Percentiles rank a stretch among this genome's conserved stretches.
These are phyloP conservation scores for Garrulus glandarius DNA, from an alignment of 2,797 vertebrate genomes.

Conservation along the genomic window DNA sequence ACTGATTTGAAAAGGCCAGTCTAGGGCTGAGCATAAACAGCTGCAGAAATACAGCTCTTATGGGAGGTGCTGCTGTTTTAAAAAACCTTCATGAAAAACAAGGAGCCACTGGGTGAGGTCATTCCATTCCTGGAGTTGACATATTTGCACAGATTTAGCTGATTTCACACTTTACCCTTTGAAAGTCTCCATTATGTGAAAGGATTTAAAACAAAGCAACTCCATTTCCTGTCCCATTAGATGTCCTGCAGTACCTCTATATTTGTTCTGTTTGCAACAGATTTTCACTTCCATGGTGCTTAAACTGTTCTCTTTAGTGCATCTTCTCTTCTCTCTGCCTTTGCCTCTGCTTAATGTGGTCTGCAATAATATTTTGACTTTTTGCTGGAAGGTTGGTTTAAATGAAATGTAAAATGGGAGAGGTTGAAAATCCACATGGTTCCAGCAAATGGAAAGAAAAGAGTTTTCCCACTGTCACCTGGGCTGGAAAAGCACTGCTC, in stretches of 20 bases:
- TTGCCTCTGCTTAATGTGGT: background rate
- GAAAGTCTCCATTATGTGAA: background rate
- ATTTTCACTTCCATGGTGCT: background rate
- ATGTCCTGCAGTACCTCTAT: background rate
- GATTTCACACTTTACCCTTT: background rate
- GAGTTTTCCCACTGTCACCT: constrained; percentile 2
- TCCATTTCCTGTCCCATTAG: background rate
- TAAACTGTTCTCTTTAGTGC: background rate
- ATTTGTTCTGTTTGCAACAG: background rate
- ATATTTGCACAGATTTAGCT: background rate
- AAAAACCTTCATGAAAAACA: background rate
- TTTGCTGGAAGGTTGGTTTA: background rate
- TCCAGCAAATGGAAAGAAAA: background rate
- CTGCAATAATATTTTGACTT: background rate
- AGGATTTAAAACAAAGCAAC: background rate
- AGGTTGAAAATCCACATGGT: background rate
- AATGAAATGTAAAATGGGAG: background rate
- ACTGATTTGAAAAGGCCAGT: background rate
- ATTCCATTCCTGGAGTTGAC: background rate
- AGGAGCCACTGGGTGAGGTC: background rate
- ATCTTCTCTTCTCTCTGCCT: background rate
- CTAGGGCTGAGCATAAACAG: background rate
- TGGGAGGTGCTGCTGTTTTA: background rate
- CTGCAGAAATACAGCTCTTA: background rate
- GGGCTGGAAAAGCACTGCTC: constrained; percentile 15